phyloP scores from a whole-genome alignment of 2,797 vertebrate species.

The Setipinna tenuifilis region DNA sequence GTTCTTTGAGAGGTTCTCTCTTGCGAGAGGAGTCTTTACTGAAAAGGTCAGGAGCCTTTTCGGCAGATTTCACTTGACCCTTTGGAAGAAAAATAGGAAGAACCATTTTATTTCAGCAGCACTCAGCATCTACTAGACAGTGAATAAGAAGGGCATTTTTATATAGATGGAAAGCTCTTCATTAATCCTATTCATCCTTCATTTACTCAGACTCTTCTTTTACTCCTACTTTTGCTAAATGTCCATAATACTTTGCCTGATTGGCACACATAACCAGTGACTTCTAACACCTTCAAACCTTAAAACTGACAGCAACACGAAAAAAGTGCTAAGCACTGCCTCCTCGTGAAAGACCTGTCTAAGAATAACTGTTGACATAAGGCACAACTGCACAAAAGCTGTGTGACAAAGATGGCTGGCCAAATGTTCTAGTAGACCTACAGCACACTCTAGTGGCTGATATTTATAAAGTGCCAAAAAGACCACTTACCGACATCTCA shows the following conservation, averaged over 20 bases:
- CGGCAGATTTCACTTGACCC: constrained; percentile 19
- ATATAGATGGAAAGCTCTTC: not conserved
- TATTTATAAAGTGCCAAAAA: not conserved
- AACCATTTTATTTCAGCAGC: not conserved
- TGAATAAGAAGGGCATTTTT: not conserved
- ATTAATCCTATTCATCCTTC: not conserved
- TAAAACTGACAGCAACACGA: no score
- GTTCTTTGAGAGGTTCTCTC: constrained; percentile 50
- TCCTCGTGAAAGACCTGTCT: not conserved
- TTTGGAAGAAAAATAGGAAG: not conserved
- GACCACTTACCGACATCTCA: not conserved
- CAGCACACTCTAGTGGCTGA: not conserved
- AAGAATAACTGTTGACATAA: not conserved
- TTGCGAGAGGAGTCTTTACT: constrained; percentile 56
- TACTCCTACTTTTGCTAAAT: no score
- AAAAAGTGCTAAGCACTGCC: not conserved
- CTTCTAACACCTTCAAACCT: no score
- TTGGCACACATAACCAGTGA: no score
- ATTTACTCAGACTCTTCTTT: no score
- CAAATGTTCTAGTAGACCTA: not conserved
- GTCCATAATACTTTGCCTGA: not conserved
- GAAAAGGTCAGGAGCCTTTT: not conserved
- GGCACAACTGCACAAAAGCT: not conserved
- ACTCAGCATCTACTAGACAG: not conserved
- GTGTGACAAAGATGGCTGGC: no score